Conservation (phyloP, 2,113 vertebrate genomes). For the Chionis minor region DNA sequence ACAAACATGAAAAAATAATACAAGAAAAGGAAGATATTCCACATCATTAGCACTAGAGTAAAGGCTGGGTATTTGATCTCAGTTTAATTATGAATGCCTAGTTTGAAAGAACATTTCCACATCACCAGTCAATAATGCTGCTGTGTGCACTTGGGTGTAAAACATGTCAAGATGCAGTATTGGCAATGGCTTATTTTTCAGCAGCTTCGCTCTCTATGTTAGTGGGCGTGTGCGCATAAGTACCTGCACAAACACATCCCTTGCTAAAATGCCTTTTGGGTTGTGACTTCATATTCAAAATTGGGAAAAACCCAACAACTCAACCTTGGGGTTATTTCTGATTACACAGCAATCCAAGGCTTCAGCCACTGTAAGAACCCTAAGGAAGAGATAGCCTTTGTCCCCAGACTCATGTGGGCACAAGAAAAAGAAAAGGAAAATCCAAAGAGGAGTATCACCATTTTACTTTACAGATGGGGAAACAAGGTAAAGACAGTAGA, state of each 20-base stretch:
- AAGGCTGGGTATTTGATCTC: slow-evolving; percentile 70
- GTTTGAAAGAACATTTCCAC: slow-evolving; percentile 71
- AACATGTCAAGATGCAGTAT: not conserved
- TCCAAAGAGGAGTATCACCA: not conserved
- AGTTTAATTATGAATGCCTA: slow-evolving; percentile 72
- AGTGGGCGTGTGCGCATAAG: not conserved
- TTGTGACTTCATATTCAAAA: not conserved
- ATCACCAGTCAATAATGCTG: slow-evolving; percentile 44
- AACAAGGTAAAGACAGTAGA: not conserved
- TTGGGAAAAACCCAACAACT: not conserved
- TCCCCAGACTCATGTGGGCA: not conserved
- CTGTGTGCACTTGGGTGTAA: not conserved
- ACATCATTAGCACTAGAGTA: slow-evolving; percentile 65
- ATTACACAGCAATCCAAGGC: not conserved
- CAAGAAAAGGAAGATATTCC: slow-evolving; percentile 57
- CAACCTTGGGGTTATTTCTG: not conserved
- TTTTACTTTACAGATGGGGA: not conserved
- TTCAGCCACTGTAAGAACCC: not conserved
- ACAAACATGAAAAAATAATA: slow-evolving; percentile 64
- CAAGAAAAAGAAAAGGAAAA: not conserved
- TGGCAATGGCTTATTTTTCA: slow-evolving; percentile 7
- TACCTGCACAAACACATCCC: not conserved
- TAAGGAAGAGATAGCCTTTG: not conserved
- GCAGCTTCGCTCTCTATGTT: not conserved
- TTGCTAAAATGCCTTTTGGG: not conserved